A percentile compares a stretch with the other conserved stretches of the same genome.
Conservation (phyloP, 2,888 invertebrate genomes). For the Neocrepidodera transversa region DNA sequence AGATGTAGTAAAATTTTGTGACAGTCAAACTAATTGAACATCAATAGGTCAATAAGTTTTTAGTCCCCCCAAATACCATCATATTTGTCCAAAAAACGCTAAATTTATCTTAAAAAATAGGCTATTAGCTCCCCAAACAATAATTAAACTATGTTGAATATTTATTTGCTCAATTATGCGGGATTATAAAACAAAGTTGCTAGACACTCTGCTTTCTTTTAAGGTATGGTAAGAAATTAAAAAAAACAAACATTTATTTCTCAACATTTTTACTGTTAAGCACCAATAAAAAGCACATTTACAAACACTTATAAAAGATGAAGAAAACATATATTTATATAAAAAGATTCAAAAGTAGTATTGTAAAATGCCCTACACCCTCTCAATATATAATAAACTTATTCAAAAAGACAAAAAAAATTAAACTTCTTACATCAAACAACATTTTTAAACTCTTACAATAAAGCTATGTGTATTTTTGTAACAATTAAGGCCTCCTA, state of each 20-base stretch:
- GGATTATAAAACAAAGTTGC: too few relatives aligned
- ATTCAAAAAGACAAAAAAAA: slow-evolving; percentile 26
- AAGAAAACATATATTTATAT: slow-evolving; percentile 40
- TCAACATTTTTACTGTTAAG: slow-evolving; percentile 47
- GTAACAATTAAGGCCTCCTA: slow-evolving; percentile 50
- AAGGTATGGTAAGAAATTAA: too few relatives aligned
- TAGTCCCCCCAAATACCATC: too few relatives aligned
- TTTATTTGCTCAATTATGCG: too few relatives aligned
- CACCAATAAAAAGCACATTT: slow-evolving; percentile 51
- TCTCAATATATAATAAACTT: slow-evolving; percentile 35
- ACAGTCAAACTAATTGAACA: too few relatives aligned
- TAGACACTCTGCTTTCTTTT: too few relatives aligned
- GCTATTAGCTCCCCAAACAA: too few relatives aligned
- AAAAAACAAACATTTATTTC: slow-evolving; percentile 36
- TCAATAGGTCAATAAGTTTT: too few relatives aligned
- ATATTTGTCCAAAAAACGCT: too few relatives aligned
- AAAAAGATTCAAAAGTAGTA: slow-evolving; percentile 41
- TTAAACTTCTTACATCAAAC: slow-evolving; percentile 36
- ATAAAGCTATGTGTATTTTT: slow-evolving; percentile 39
- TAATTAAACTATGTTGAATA: too few relatives aligned
- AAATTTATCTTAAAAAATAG: too few relatives aligned
- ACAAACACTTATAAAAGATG: slow-evolving; percentile 49
- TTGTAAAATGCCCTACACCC: slow-evolving; percentile 46
- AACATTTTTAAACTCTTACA: slow-evolving; percentile 40
- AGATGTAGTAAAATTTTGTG: too few relatives aligned